phyloP scores from a whole-genome alignment of 1,140 invertebrate species.

The Caenorhabditis latens region DNA sequence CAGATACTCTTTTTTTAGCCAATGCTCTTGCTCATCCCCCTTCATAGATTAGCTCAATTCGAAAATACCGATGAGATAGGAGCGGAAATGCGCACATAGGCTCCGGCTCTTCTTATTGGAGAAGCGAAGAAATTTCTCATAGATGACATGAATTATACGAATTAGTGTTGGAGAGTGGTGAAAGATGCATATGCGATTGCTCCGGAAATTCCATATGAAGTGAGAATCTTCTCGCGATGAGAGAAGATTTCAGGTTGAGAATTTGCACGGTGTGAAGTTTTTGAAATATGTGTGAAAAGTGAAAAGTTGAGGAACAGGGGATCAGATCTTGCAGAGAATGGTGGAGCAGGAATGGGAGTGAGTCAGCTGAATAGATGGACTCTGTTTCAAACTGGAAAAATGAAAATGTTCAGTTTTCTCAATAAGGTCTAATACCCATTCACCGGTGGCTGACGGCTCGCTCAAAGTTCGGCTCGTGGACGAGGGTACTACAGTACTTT shows the following conservation, averaged over 20 bases:
- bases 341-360: not conserved
- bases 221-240: not conserved
- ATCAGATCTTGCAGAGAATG: not conserved
- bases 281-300: no score
- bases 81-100: conserved; percentile 11
- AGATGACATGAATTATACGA: not conserved
- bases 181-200: no score
- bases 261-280: no score
- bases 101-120: not conserved
- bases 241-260: not conserved
- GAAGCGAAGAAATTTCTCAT: not conserved
- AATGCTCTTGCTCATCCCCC: no score
- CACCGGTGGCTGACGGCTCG: no score
- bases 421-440: no score
- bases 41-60: conserved; percentile 36
- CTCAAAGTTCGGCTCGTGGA: no score
- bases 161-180: not conserved
- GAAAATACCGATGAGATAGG: not conserved
- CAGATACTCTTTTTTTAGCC: no score
- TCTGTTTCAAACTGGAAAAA: no score
- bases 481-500: no score
- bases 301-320: not conserved
- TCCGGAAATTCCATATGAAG: no score
- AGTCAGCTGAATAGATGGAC: not conserved
- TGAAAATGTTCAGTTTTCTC: no score